Conservation (phyloP, 2,797 vertebrate genomes). For the Pantherophis vulpinus region DNA sequence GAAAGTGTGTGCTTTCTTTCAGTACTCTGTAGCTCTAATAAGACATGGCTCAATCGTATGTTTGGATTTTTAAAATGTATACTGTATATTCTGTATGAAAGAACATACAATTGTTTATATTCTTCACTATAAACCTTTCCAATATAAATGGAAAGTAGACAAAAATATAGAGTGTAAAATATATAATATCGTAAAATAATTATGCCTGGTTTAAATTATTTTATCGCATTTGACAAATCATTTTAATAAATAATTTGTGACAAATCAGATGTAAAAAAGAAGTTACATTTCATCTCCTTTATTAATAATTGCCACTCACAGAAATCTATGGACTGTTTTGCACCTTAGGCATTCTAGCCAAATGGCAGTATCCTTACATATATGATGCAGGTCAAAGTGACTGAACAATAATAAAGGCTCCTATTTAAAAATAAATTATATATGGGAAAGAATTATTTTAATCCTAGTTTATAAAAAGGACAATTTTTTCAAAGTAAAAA, state of each 20-base stretch:
- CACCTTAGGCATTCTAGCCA: constrained; percentile 4
- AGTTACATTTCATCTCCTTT: not conserved
- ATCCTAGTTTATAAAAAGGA: not conserved
- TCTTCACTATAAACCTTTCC: not conserved
- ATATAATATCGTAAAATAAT: not conserved
- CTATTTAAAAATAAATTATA: not conserved
- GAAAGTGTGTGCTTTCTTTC: not conserved
- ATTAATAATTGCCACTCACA: not conserved
- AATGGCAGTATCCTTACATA: constrained; percentile 12
- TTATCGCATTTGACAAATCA: not conserved
- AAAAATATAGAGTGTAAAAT: constrained; percentile 2
- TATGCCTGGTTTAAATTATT: constrained; percentile 18
- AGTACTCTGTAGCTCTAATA: not conserved
- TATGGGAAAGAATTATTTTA: not conserved
- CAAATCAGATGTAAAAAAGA: constrained; percentile 1
- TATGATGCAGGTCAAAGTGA: not conserved
- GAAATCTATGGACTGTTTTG: not conserved
- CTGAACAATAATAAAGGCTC: not conserved
- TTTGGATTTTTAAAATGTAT: constrained; percentile 16
- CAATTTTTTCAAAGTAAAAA: not conserved
- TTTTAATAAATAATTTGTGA: not conserved
- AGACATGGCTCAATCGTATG: not conserved
- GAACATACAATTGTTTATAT: no score
- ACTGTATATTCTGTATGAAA: no score
- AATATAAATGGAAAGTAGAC: not conserved